These are phyloP conservation scores for Nylanderia fulva DNA, from an alignment of 1,140 invertebrate species.

Conservation along the genomic window DNA sequence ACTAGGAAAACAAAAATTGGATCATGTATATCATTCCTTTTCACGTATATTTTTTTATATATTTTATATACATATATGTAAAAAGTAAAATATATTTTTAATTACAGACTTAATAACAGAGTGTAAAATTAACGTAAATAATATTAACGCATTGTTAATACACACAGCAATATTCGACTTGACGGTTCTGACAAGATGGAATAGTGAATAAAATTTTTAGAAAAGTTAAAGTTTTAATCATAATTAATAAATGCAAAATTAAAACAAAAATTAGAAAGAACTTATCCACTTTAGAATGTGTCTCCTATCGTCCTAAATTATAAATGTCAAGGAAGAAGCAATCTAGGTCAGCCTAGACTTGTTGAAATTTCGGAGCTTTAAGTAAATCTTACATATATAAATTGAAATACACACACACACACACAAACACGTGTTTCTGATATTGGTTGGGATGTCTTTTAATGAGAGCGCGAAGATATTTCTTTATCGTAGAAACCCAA, in stretches of 20 bases:
- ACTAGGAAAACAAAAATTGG: too few relatives aligned
- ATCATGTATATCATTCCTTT: neutral
- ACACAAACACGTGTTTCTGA: neutral
- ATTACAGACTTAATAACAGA: too few relatives aligned
- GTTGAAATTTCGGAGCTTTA: neutral
- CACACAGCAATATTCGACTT: too few relatives aligned
- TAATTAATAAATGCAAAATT: neutral
- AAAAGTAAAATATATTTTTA: too few relatives aligned
- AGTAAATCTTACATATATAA: neutral
- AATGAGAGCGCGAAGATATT: conserved; percentile 20
- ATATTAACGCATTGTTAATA: too few relatives aligned
- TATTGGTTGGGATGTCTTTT: neutral
- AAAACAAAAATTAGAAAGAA: neutral
- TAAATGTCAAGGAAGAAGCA: neutral
- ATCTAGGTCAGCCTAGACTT: neutral
- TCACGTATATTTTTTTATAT: neutral
- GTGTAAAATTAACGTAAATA: too few relatives aligned
- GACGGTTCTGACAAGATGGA: too few relatives aligned
- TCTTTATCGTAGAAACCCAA: conserved; percentile 29
- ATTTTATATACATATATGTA: too few relatives aligned
- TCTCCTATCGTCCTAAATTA: neutral
- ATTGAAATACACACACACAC: neutral
- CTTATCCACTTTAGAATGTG: neutral
- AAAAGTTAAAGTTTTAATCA: too few relatives aligned
- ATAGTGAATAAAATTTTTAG: too few relatives aligned